Base-by-base conservation (phyloP, 2,888 invertebrate species). In the Thelaira solivaga region DNA sequence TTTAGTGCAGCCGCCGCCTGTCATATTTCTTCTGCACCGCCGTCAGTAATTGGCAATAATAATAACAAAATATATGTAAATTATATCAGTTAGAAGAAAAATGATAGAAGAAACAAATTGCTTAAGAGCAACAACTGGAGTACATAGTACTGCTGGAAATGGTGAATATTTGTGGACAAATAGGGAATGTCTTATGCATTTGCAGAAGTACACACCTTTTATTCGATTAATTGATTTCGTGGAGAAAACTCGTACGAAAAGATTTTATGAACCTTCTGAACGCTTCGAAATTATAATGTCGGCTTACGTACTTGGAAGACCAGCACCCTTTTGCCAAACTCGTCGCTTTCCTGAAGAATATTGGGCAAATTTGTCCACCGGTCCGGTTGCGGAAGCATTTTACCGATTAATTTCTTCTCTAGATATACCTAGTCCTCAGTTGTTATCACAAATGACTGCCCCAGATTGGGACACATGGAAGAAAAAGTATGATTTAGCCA, bases 261-360 rank as follows among this genome's bases (percentile, higher is more conserved):
- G 87, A 2, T 86, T 86, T 45, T 87, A 86, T 49, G 87, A 86
- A 68, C 84, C 85, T 49, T 83, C 85, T 13, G 86, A 87, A 65
- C 87, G 86, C 11, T 86, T 86, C 22, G 86, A 86, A 71, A 86
- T 86, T 11, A 76, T 85, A 2, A 86, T 87, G 87, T 74, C 87
- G 13, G 84, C 86, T 2, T 87, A 85, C 34, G 85, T 86, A 16
- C 83, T 86, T 83, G 83, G 86, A 8, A 85, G 84, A 55, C 83
- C 85, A 0, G 86, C 86, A 73, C 86, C 86, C 6, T 86, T 86
- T 57, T 86, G 86, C 55, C 87, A 86, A 80, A 86, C 86, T 41
- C 86, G 86, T 59, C 84, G 86, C n/a, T 86, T 86, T 73, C 86
- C 86, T n/a, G 84, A 83, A 4, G 86, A 86, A 43, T 87, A 86